A percentile compares a stretch with the other conserved stretches of the same genome.
Conservation (phyloP, 2,797 vertebrate genomes). For the Notolepis coatsorum region DNA sequence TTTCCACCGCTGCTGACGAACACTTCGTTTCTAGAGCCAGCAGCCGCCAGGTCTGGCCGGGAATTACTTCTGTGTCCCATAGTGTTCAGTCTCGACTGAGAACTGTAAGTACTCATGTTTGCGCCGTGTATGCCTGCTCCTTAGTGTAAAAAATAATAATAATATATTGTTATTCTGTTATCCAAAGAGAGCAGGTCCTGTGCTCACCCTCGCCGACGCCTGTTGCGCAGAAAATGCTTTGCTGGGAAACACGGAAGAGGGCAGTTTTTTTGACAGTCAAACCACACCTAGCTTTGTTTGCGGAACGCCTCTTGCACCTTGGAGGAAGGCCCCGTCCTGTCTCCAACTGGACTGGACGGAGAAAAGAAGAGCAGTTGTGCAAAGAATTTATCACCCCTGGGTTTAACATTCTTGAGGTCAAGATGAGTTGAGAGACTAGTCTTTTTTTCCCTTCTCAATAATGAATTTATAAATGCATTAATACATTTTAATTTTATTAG, state of each 20-base stretch:
- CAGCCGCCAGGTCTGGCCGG: conserved; percentile 62
- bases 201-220: conserved; percentile 42
- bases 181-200: conserved; percentile 32
- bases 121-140: too few species aligned
- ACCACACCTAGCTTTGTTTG: conserved; percentile 78
- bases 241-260: conserved; percentile 68
- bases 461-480: neutral
- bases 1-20: conserved; percentile 57
- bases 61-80: conserved; percentile 69
- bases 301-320: conserved; percentile 44
- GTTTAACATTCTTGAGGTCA: conserved; percentile 67
- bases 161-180: conserved; percentile 17
- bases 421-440: conserved; percentile 7
- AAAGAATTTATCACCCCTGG: conserved; percentile 46
- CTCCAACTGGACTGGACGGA: neutral
- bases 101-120: conserved; percentile 73
- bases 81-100: conserved; percentile 40
- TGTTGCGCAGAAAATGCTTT: conserved; percentile 69
- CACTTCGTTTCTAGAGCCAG: conserved; percentile 48
- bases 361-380: neutral
- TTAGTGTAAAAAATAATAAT: too few species aligned
- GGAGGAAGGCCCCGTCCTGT: neutral
- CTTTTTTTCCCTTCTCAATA: neutral
- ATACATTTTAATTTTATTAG: too few species aligned
- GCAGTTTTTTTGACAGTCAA: conserved; percentile 55